Percentiles rank a stretch among this genome's conserved stretches.
These are phyloP conservation scores for Thereuonema tuberculata DNA, from an alignment of 1,140 invertebrate genomes.

Conservation along the genomic window DNA sequence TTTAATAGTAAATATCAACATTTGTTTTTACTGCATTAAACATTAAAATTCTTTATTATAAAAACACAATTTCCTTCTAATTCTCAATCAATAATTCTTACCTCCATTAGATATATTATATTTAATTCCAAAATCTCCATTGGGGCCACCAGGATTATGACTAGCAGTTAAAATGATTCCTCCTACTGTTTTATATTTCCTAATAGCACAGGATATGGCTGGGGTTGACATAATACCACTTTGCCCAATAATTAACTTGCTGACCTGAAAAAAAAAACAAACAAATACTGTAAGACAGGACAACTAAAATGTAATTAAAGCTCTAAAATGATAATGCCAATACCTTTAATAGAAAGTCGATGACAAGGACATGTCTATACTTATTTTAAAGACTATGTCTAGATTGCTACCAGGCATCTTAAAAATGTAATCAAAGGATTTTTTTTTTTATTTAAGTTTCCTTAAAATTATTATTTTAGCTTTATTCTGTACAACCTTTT, in stretches of 20 bases:
- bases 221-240: constrained; percentile 93
- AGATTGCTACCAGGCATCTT: too few relatives aligned
- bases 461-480: too few relatives aligned
- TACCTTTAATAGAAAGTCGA: neutral
- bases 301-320: neutral
- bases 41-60: too few relatives aligned
- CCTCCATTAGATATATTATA: constrained; percentile 94
- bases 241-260: constrained; percentile 73
- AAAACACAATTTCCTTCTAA: too few relatives aligned
- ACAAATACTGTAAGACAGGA: constrained; percentile 9
- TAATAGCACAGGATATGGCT: constrained; percentile 84
- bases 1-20: too few relatives aligned
- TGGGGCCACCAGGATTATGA: constrained; percentile 95
- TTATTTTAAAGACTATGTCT: too few relatives aligned
- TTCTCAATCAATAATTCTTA: too few relatives aligned
- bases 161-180: constrained; percentile 96
- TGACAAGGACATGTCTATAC: too few relatives aligned
- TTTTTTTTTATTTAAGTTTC: too few relatives aligned
- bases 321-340: neutral
- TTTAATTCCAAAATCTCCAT: constrained; percentile 98
- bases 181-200: constrained; percentile 70
- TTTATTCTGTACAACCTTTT: too few relatives aligned
- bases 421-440: too few relatives aligned
- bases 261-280: constrained; percentile 46
- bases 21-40: too few relatives aligned